phyloP scores from a whole-genome alignment of 2,113 vertebrate genomes.

The Percopsis transmontana region DNA sequence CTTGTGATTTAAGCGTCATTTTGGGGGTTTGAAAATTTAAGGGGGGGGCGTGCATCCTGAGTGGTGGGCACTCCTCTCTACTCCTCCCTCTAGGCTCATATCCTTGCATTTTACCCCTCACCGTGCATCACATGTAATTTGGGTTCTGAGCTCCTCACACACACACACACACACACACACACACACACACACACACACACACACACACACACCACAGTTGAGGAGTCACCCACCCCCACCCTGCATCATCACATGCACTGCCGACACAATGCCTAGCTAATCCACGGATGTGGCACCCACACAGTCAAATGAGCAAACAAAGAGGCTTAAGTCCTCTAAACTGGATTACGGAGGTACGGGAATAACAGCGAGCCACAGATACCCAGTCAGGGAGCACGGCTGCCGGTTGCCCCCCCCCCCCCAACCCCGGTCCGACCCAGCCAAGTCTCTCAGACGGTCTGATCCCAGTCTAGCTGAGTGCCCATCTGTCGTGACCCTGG shows the following conservation, averaged over 20 bases:
- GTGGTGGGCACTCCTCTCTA: no score
- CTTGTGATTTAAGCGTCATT: no score
- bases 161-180: slow-evolving; percentile 30
- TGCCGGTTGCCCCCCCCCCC: slow-evolving; percentile 16
- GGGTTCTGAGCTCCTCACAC: no score
- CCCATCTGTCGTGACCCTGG: slow-evolving; percentile 55
- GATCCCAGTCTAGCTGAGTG: slow-evolving; percentile 42
- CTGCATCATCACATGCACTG: slow-evolving; percentile 42
- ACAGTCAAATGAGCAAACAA: slow-evolving; percentile 76
- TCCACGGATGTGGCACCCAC: slow-evolving; percentile 63
- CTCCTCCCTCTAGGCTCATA: no score
- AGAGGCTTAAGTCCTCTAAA: slow-evolving; percentile 58
- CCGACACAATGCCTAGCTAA: slow-evolving; percentile 67
- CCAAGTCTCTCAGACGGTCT: slow-evolving; percentile 64
- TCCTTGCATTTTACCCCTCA: no score
- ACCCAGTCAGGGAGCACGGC: slow-evolving; percentile 24
- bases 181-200: not conserved
- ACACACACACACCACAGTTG: slow-evolving; percentile 41
- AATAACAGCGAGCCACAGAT: slow-evolving; percentile 51
- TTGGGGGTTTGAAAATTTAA: no score
- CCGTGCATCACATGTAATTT: no score
- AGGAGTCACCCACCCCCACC: slow-evolving; percentile 11
- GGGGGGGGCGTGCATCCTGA: no score
- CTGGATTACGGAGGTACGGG: slow-evolving; percentile 60
- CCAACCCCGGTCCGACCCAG: slow-evolving; percentile 21